Percentiles rank a stretch among this genome's conserved stretches.
phyloP scores from a whole-genome alignment of 2,113 vertebrate genomes.

The Sinocyclocheilus anshuiensis region DNA sequence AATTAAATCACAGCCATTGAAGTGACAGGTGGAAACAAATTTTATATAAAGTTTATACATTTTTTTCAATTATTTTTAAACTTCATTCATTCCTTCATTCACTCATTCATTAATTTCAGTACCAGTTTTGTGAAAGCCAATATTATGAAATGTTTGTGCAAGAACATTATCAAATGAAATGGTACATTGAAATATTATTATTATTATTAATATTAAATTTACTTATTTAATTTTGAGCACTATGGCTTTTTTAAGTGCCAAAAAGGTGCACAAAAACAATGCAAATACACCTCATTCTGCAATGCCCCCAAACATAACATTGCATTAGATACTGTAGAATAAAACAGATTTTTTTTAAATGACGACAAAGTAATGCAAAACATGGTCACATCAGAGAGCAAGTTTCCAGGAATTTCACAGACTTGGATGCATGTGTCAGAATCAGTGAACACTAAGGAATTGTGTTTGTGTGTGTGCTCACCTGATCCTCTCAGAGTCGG shows the following conservation, averaged over 20 bases:
- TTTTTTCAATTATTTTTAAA: not conserved
- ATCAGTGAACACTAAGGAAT: not conserved
- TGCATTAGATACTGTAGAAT: not conserved
- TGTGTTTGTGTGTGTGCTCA: conserved; percentile 44
- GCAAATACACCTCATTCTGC: not conserved
- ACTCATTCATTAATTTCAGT: not conserved
- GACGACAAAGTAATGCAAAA: not conserved
- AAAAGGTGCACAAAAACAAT: not conserved
- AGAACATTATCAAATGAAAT: not conserved
- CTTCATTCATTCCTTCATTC: no score
- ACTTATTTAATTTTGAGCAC: not conserved
- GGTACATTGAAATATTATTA: not conserved
- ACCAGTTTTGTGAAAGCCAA: not conserved
- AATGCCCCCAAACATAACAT: not conserved
- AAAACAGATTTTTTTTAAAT: not conserved
- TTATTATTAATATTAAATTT: not conserved
- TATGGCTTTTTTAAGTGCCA: not conserved
- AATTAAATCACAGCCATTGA: not conserved
- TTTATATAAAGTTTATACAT: not conserved
- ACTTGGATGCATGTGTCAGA: not conserved
- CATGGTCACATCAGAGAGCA: not conserved
- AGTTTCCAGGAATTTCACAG: not conserved
- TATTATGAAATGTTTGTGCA: not conserved
- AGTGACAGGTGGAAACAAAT: not conserved
- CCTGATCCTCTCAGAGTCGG: conserved; percentile 80